Evolutionary conservation across 1,140 invertebrate genomes (phyloP), one percentile per base, ranked within the genome.

Genomic region (Oscheius sp.): DNA sequence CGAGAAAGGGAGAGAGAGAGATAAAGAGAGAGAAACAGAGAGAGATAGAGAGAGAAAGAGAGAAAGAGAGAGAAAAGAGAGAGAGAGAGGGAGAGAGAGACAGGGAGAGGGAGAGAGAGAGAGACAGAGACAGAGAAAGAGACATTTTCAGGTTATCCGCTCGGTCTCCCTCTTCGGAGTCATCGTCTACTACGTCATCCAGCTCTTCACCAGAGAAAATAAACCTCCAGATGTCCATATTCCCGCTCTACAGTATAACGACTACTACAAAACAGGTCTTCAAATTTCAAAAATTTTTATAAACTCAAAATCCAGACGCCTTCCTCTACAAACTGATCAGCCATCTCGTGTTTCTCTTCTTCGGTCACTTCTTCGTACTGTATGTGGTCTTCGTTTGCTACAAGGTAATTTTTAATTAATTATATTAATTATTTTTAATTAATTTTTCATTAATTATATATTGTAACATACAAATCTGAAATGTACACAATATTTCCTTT

Each of bases 201-300:
- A 55, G 23, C 49, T 55, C 15, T 23, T 55, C 23, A 23, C 23
- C 49, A 15, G 4, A 4, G 49, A 55, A 26, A 7, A 7, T 23
- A 23, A 7, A 4, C 49, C 49, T 4, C 49, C 49, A 7, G 7
- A 15, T 55, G 23, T 55, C 28, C 49, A 55, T 23, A 55, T 55
- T 55, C 49, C 49, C 7, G 49, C 49, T 23, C 49, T 55, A 55
- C 49, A 55, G 49, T 55, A 55, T 23, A 26, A 55, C 49, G 49
- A 55, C 49, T 55, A 55, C 49, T 26, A 55, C 23, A 55, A 55
- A 23, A 55, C 49, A 15, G 28, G 49, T 55, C 4, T 7, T 15
- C 28, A 13, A 15, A 7, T 4, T 55, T 4, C 28, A 15, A 4
- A 20, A 7, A 7, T 23, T 23, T 4, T 7, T 23, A 15, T 4